phyloP scores from a whole-genome alignment of 2,888 invertebrate genomes.

The Ophioninae sp. region DNA sequence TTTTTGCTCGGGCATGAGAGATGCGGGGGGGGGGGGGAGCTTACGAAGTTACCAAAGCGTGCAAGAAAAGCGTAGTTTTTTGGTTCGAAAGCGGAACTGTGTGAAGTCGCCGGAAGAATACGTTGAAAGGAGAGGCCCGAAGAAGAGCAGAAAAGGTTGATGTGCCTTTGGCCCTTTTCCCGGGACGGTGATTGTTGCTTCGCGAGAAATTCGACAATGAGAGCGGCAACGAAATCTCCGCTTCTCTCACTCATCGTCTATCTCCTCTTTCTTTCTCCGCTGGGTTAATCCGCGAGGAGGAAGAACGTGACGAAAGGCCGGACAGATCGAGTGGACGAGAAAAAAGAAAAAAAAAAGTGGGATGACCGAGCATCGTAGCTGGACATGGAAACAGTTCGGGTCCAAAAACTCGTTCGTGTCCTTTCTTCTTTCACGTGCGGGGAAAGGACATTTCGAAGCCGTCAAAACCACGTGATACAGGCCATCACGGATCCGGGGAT shows the following conservation, averaged over 20 bases:
- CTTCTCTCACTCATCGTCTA: not conserved
- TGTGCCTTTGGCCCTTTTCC: conserved; percentile 13
- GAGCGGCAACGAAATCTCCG: conserved; percentile 26
- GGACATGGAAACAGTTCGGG: conserved; percentile 20
- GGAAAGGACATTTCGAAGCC: not conserved
- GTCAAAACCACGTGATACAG: not conserved
- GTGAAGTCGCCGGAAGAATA: not conserved
- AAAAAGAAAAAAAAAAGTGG: conserved; percentile 34
- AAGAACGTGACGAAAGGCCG: conserved; percentile 42
- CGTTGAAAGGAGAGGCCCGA: not conserved
- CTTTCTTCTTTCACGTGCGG: not conserved
- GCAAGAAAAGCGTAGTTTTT: conserved; percentile 46
- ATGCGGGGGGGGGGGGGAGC: not conserved
- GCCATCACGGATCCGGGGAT: not conserved
- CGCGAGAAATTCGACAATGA: conserved; percentile 58
- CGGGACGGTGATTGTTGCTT: conserved; percentile 45
- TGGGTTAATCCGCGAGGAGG: conserved; percentile 6
- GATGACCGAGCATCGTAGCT: conserved; percentile 7
- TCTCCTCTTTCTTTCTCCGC: conserved; percentile 12
- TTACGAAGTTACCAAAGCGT: no score
- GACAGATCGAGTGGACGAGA: conserved; percentile 49
- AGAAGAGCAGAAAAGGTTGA: conserved; percentile 45
- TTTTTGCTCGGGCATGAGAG: no score
- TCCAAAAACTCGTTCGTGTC: conserved; percentile 57
- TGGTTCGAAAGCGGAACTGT: conserved; percentile 4